Percentiles rank a stretch among this genome's conserved stretches.
Conservation (phyloP, 2,797 vertebrate species). For the Orientallactaga sibirica region DNA sequence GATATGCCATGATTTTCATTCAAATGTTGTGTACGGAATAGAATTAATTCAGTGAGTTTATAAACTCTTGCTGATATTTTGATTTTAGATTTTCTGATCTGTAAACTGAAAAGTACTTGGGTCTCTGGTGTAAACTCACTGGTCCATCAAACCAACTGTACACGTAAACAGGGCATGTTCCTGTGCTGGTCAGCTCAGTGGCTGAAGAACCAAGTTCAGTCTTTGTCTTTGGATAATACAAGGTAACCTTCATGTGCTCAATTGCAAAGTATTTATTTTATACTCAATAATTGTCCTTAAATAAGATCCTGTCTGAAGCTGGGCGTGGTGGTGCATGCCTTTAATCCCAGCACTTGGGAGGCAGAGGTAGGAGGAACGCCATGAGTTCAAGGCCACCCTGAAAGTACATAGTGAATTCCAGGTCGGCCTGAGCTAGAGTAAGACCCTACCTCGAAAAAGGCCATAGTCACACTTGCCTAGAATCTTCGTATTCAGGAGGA, state of each 20-base stretch:
- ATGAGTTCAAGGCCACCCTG: too few species aligned
- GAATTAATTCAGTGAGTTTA: conserved; percentile 37
- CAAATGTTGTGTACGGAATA: conserved; percentile 39
- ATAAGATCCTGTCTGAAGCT: neutral
- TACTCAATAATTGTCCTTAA: neutral
- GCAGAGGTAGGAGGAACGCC: too few species aligned
- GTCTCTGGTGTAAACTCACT: conserved; percentile 92
- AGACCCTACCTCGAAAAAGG: too few species aligned
- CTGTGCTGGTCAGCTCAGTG: conserved; percentile 92
- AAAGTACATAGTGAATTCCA: too few species aligned
- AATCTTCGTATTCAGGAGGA: neutral
- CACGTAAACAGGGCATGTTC: conserved; percentile 91
- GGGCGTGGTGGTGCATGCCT: too few species aligned
- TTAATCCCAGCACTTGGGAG: too few species aligned
- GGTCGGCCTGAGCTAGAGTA: too few species aligned
- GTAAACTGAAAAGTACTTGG: conserved; percentile 94
- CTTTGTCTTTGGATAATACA: conserved; percentile 89
- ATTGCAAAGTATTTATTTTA: neutral
- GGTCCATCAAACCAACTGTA: conserved; percentile 88
- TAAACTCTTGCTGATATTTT: conserved; percentile 66
- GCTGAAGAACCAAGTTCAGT: conserved; percentile 94
- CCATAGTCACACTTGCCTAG: too few species aligned
- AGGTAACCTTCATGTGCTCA: conserved; percentile 88
- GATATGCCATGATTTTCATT: conserved; percentile 38
- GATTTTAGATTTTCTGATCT: conserved; percentile 91